Evolutionary conservation across 2,888 invertebrate species (phyloP), one percentile per base, ranked within the genome.

Genomic region (Tipula confusa): DNA sequence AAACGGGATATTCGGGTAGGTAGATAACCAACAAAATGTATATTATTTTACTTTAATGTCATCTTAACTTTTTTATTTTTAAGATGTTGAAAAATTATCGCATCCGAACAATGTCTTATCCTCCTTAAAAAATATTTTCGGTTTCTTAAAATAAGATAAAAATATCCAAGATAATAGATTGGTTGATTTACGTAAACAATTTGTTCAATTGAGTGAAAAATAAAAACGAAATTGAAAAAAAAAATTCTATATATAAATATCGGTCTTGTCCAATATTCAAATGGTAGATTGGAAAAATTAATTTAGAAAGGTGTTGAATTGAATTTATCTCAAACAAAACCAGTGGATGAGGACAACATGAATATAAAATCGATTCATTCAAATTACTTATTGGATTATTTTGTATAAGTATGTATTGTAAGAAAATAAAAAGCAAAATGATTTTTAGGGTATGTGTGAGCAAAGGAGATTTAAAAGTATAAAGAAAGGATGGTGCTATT

Each of bases 101-200:
- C 64, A 11, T 24, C 64, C 24, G 9, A 4, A n/a, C n/a, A n/a
- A 13, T 43, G 15, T 43, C 2, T 43, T n/a, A 43, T n/a, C 24
- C 24, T 1, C 64, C 64, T 11, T 9, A 64, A 64, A 4, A 43
- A 43, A 15, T 43, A 15, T 43, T 43, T 43, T 7, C 13, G 18
- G 24, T 64, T 64, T 64, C 24, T 64, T 64, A 64, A 64, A 64
- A 64, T 64, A 24, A 18, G 9, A 6, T 2, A 64, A 64, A 64
- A 64, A 48, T 15, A 48, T 29, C n/a, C 2, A 80, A 29, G 31
- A 80, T 80, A 80, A 80, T 80, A 29, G 80, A 29, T 80, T 31
- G 80, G 80, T 80, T 80, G 80, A 80, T 80, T 80, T 29, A 80
- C 80, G 80, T 80, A 80, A 80, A 80, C 80, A 80, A 80, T 80